A percentile compares a stretch with the other conserved stretches of the same genome.
Conservation (phyloP, 1,140 invertebrate genomes). For the Periplaneta americana region DNA sequence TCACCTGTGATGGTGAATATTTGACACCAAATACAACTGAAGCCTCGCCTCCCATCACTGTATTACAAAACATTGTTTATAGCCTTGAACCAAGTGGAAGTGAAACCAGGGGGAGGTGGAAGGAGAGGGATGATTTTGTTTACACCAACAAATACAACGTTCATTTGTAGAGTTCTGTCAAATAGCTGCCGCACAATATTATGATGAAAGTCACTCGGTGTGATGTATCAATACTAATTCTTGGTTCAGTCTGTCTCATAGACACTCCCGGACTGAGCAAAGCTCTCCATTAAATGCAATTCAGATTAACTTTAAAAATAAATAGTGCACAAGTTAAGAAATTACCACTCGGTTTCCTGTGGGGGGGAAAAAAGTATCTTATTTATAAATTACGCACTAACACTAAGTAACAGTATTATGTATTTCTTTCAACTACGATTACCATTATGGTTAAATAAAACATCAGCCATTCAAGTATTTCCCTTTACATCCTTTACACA, state of each 20-base stretch:
- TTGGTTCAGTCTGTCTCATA: constrained; percentile 7
- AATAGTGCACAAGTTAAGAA: constrained; percentile 18
- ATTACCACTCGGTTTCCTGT: constrained; percentile 12
- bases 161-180: neutral
- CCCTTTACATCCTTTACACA: constrained; percentile 15
- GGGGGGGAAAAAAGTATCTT: neutral
- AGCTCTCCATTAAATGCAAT: constrained; percentile 15
- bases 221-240: neutral
- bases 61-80: constrained; percentile 18
- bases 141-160: neutral
- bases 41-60: constrained; percentile 14
- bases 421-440: constrained; percentile 16
- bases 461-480: constrained; percentile 15
- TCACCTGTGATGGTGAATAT: constrained; percentile 14
- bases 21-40: constrained; percentile 14
- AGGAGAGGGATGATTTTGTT: neutral
- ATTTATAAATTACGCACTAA: constrained; percentile 20
- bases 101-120: neutral
- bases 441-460: constrained; percentile 18
- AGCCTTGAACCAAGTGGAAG: constrained; percentile 17
- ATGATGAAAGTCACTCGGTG: neutral
- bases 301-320: constrained; percentile 13
- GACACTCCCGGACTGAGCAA: constrained; percentile 3
- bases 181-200: constrained; percentile 1
- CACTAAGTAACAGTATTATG: constrained; percentile 19